phyloP scores from a whole-genome alignment of 2,113 vertebrate genomes.

The Actenoides hombroni region DNA sequence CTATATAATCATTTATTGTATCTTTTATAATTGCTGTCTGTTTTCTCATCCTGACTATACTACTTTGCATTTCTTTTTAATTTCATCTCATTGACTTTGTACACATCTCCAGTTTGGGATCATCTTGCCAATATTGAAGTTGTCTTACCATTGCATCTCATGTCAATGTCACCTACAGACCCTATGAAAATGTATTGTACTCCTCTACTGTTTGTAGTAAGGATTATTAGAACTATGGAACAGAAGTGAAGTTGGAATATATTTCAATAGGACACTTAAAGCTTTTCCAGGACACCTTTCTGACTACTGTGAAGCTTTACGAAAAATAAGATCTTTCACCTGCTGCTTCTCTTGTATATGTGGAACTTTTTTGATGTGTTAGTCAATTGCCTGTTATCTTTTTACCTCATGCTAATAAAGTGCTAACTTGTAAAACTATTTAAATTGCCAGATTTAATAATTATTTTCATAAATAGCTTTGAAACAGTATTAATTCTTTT shows the following conservation, averaged over 20 bases:
- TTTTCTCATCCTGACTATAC: not conserved
- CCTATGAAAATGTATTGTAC: not conserved
- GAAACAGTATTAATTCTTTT: not conserved
- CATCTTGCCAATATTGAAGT: not conserved
- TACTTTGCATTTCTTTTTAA: not conserved
- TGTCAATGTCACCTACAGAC: not conserved
- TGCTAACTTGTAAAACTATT: not conserved
- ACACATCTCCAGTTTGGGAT: not conserved
- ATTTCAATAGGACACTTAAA: not conserved
- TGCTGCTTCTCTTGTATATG: not conserved
- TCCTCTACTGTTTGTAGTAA: not conserved
- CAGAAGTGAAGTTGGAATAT: not conserved
- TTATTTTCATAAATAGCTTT: not conserved
- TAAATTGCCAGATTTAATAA: not conserved
- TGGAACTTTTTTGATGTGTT: not conserved
- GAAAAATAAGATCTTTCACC: not conserved
- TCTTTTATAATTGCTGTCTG: not conserved
- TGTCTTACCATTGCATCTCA: not conserved
- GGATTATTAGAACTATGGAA: not conserved
- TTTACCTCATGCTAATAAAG: not conserved
- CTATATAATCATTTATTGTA: not conserved
- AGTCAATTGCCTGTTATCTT: not conserved
- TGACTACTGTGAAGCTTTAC: not conserved
- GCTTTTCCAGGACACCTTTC: not conserved
- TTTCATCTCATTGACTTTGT: not conserved